Evolutionary conservation across 1,140 invertebrate genomes (phyloP), one percentile per base, ranked within the genome.

Genomic region (Formica selysi): DNA sequence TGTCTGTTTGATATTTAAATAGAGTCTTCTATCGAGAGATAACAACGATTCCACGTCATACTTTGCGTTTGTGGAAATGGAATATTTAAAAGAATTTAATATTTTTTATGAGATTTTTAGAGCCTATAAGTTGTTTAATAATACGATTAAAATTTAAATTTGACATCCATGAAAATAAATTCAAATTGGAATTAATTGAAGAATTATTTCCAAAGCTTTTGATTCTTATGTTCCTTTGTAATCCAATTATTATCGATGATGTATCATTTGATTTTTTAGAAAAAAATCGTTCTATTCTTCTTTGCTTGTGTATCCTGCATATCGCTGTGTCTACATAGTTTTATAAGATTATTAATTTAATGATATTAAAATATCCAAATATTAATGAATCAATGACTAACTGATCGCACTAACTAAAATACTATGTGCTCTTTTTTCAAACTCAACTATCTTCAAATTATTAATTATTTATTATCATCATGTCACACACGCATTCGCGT

Each of bases 1-100:
- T 87, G 81, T 88, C 64, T 90, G 59, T 87, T 84, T 80, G 67
- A 44, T 85, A 87, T 89, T 90, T 76, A 78, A 78, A 78, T 87
- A 70, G 85, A 83, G 54, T 70, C 85, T 41, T 29, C 29, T 19
- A 36, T 44, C 10, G 57, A 11, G 16, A 65, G 19, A 65, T 22
- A 19, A 78, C 22, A 51, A 51, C 36, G 13, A n/a, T 19, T 59
- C 11, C 13, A 38, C 11, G 2, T 59, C 16, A 13, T 22, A 41
- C 44, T 59, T 61, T 44, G 11, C 67, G 11, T 29, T 13, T 38
- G 57, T 48, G 65, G 67, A 29, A 32, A 78, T 5, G 11, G 2
- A 10, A 36, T 57, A 26, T 70, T 80, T 41, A 26, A 68, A 1
- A 79, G 16, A 51, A 51, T 70, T 80, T 68, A 19, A 68, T 1